These are phyloP conservation scores for Sipha flava DNA, from an alignment of 1,140 invertebrate genomes.

Conservation along the genomic window DNA sequence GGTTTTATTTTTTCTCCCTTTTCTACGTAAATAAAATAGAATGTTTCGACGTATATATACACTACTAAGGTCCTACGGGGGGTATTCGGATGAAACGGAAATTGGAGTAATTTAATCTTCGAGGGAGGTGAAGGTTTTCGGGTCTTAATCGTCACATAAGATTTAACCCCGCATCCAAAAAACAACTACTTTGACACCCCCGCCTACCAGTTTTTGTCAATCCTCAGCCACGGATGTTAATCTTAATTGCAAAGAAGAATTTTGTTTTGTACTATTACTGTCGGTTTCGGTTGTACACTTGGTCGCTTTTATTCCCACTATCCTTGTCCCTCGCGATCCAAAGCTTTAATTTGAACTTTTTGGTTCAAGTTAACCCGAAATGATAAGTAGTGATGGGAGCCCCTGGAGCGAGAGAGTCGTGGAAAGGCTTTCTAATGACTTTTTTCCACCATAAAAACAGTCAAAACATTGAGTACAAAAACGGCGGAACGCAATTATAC, in stretches of 20 bases:
- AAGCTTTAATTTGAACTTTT: not conserved
- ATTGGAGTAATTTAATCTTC: slow-evolving; percentile 28
- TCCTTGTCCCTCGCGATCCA: not conserved
- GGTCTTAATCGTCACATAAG: slow-evolving; percentile 27
- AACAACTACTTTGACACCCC: not conserved
- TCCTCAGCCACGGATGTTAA: not conserved
- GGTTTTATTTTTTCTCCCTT: not conserved
- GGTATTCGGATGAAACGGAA: slow-evolving; percentile 12
- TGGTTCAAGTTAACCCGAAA: not conserved
- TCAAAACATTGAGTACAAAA: no score
- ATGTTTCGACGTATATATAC: not conserved
- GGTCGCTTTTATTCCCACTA: not conserved
- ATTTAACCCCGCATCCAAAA: slow-evolving; percentile 1
- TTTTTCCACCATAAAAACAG: not conserved
- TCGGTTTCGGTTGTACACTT: slow-evolving; percentile 11
- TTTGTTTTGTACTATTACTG: slow-evolving; percentile 1
- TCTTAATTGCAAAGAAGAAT: slow-evolving; percentile 20
- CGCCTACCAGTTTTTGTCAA: slow-evolving; percentile 9
- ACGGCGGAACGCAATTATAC: not conserved
- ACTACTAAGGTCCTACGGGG: not conserved
- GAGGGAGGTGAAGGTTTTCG: not conserved
- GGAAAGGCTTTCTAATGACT: not conserved
- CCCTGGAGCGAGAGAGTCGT: not conserved
- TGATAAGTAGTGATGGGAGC: not conserved
- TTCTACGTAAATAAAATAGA: not conserved